Evolutionary conservation across 2,888 invertebrate genomes (phyloP), one percentile per base, ranked within the genome.

Genomic region (Plebejus anna): DNA sequence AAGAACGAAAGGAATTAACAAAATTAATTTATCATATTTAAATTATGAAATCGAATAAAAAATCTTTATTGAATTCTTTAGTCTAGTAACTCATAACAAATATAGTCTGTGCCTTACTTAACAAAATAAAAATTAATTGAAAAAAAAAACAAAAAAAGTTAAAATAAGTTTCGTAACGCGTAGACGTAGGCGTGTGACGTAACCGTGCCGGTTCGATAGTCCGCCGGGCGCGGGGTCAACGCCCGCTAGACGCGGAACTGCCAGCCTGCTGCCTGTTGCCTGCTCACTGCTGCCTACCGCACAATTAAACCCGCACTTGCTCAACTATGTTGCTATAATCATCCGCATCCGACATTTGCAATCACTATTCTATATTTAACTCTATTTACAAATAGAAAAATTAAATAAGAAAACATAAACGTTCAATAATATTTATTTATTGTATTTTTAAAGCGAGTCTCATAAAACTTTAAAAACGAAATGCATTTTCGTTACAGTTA

Each of bases 231-330:
- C 83, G 89, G 83, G 92, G 91, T 92, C 90, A 88, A 87, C 85
- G 92, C 80, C 89, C 92, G 88, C 91, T 92, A 92, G 92, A 93
- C 88, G 91, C 92, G 90, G 92, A 91, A 90, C 90, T 78, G 84
- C 89, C 85, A 13, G 59, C 59, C 22, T 55, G 16, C 13, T 55
- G 91, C 90, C 32, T 32, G 22, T 22, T 57, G 61, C 61, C 61
- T 59, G 16, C n/a, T 59, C 90, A 90, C 90, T 90, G 89, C 90
- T 66, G 32, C 88, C 90, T 84, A 85, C 88, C 85, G 86, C 89
- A 91, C 91, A 91, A 91, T 89, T 89, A 89, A 89, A 89, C 89
- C 89, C 86, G 86, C 89, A 88, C 88, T 85, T 84, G 86, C 85
- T 86, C 77, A 79, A 77, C 78, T 80, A 75, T 78, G 77, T 70